Conservation (phyloP, 2,888 invertebrate genomes). For the Falcaria lacertinaria region DNA sequence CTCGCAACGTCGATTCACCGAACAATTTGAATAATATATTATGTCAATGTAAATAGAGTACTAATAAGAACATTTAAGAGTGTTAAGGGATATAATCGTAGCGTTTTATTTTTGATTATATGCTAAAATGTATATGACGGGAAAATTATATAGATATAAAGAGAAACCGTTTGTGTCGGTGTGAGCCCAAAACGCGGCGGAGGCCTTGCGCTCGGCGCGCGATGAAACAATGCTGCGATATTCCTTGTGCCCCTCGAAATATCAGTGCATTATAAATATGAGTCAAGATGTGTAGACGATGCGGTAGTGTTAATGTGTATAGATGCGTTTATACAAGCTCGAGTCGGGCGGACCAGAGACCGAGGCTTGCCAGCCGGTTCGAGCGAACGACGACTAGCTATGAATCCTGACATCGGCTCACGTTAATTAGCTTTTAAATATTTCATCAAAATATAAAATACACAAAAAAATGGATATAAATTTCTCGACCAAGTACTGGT, state of each 20-base stretch:
- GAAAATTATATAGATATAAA: conserved; percentile 29
- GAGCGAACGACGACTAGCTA: conserved; percentile 79
- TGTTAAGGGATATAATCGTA: conserved; percentile 68
- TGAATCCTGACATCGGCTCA: conserved; percentile 80
- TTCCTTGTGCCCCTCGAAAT: conserved; percentile 75
- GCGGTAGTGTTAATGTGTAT: conserved; percentile 73
- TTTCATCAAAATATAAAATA: conserved; percentile 80
- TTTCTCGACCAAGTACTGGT: conserved; percentile 79
- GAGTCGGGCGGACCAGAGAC: conserved; percentile 57
- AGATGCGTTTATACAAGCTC: conserved; percentile 72
- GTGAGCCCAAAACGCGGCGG: conserved; percentile 40
- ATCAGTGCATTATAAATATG: conserved; percentile 70
- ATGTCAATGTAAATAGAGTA: conserved; percentile 74
- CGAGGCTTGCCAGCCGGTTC: conserved; percentile 67
- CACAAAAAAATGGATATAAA: conserved; percentile 80
- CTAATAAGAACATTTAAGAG: conserved; percentile 67
- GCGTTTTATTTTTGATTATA: conserved; percentile 66
- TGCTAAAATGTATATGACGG: conserved; percentile 49
- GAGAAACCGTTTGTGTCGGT: conserved; percentile 25
- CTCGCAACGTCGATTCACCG: conserved; percentile 61
- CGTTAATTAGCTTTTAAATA: conserved; percentile 80
- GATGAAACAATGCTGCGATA: conserved; percentile 73
- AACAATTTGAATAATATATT: conserved; percentile 70
- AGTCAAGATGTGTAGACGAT: conserved; percentile 70
- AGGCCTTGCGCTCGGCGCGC: conserved; percentile 37